These are phyloP conservation scores for Ephestia elutella DNA, from an alignment of 1,140 invertebrate genomes.

Conservation along the genomic window DNA sequence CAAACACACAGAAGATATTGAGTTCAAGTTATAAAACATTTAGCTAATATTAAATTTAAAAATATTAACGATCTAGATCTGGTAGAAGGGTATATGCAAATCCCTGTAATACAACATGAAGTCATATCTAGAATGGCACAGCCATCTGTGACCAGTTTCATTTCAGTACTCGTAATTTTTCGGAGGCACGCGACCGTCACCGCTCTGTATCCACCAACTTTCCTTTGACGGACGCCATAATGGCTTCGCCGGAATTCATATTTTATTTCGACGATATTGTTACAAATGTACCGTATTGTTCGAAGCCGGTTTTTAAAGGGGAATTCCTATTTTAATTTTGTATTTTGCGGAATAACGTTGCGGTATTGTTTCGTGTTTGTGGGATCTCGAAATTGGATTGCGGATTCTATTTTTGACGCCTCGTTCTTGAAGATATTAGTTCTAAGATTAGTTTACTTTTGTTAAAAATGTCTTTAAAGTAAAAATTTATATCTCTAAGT, in stretches of 20 bases:
- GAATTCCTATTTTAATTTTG: background rate
- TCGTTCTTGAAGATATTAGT: background rate
- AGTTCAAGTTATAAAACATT: no score
- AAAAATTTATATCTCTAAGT: no score
- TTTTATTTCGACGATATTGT: constrained; percentile 8
- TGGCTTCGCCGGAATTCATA: constrained; percentile 3
- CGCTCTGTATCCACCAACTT: background rate
- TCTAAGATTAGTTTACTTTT: background rate
- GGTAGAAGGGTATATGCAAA: background rate
- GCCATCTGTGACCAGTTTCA: constrained; percentile 1
- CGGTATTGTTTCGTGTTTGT: background rate
- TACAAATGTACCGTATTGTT: constrained; percentile 2
- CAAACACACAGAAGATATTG: no score
- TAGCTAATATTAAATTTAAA: no score
- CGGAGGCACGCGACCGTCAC: constrained; percentile 4
- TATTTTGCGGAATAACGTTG: no score
- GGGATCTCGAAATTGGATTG: background rate
- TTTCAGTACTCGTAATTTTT: constrained; percentile 2
- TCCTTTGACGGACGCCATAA: constrained; percentile 9
- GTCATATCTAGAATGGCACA: background rate
- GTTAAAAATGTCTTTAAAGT: background rate
- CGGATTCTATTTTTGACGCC: background rate
- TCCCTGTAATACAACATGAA: background rate
- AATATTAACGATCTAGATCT: background rate
- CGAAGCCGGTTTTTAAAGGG: background rate